Conservation (phyloP, 2,888 invertebrate species). For the Nebria brevicollis region DNA sequence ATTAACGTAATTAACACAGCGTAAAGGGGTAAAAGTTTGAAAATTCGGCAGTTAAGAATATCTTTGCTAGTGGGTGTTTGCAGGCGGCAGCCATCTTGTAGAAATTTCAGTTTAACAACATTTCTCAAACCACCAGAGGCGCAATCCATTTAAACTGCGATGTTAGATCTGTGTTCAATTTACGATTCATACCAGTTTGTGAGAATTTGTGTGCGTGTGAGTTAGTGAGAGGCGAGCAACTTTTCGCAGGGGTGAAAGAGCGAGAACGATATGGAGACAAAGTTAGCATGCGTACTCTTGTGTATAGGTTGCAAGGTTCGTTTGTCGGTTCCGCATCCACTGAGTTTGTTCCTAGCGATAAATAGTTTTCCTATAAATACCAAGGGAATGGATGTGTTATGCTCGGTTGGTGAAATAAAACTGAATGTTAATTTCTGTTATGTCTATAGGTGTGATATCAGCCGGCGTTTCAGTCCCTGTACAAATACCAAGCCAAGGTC, state of each 20-base stretch:
- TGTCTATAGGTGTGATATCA: slow-evolving; percentile 85
- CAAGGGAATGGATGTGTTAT: too few species aligned
- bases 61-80: not conserved
- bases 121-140: slow-evolving; percentile 24
- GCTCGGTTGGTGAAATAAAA: not conserved
- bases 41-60: slow-evolving; percentile 9
- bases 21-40: slow-evolving; percentile 10
- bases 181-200: slow-evolving; percentile 21
- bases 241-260: not conserved
- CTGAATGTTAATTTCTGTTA: slow-evolving; percentile 39
- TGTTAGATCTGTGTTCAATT: slow-evolving; percentile 42
- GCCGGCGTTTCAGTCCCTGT: slow-evolving; percentile 93
- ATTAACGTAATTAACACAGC: slow-evolving; percentile 32
- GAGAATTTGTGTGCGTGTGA: slow-evolving; percentile 27
- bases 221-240: not conserved
- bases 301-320: slow-evolving; percentile 63
- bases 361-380: slow-evolving; percentile 11
- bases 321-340: slow-evolving; percentile 56
- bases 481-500: slow-evolving; percentile 88
- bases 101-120: slow-evolving; percentile 25
- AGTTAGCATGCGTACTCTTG: slow-evolving; percentile 56
- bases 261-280: slow-evolving; percentile 56
- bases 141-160: slow-evolving; percentile 45
- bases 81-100: slow-evolving; percentile 12
- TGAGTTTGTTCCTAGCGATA: slow-evolving; percentile 31